These are phyloP conservation scores for Mobula birostris DNA, from an alignment of 2,113 vertebrate genomes.

Conservation along the genomic window DNA sequence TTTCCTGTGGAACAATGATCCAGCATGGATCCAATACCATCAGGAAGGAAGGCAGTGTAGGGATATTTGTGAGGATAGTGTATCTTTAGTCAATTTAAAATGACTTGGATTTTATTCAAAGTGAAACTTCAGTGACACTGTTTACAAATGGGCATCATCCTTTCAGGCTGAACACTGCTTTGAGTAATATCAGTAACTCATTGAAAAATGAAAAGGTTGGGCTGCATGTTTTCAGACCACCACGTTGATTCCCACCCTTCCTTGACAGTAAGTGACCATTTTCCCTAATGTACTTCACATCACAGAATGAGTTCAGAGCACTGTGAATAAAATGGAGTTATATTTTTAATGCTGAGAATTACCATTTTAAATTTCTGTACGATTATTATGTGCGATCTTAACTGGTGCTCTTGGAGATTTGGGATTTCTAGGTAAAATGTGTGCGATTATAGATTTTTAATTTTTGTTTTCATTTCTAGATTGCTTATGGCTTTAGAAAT, in stretches of 20 bases:
- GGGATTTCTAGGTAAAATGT: conserved; percentile 29
- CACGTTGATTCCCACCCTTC: not conserved
- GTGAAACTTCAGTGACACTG: not conserved
- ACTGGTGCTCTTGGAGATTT: conserved; percentile 1
- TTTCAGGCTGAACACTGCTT: not conserved
- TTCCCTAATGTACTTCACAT: conserved; percentile 23
- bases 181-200: conserved; percentile 3
- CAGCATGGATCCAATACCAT: not conserved
- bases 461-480: conserved; percentile 38
- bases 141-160: not conserved
- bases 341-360: conserved; percentile 33
- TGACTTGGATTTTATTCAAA: not conserved
- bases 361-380: conserved; percentile 20
- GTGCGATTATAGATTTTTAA: conserved; percentile 25
- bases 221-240: not conserved
- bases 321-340: conserved; percentile 25
- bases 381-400: conserved; percentile 31
- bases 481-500: conserved; percentile 32
- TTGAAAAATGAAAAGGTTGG: not conserved
- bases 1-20: not conserved
- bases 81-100: not conserved
- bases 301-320: conserved; percentile 24
- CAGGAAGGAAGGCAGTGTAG: not conserved
- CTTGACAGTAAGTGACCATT: conserved; percentile 17
- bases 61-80: not conserved